Evolutionary conservation across 2,113 vertebrate species (phyloP), one percentile per base, ranked within the genome.

Genomic region (Xyliphius kryptos): DNA sequence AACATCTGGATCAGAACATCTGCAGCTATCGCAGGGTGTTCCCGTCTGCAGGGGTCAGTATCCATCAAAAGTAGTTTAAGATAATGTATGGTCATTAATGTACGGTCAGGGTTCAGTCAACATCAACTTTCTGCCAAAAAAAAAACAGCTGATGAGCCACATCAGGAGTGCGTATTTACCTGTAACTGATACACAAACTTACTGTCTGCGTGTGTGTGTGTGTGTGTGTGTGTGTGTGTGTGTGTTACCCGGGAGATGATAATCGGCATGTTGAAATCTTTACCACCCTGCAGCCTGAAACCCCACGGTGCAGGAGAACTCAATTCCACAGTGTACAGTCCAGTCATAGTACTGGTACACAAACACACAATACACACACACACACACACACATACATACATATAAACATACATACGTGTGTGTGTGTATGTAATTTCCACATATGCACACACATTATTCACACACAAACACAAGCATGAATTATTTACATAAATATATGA

Each of bases 251-350:
- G 47, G 32, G 55, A 67, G 37, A 58, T 59, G 38, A 54, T 21
- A 26, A 62, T 56, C 4, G 66, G 63, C 6, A 41, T 89, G 82
- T 91, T 97, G 87, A 98, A 98, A 84, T 98, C 95, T 79, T 98
- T 97, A 65, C 95, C 95, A 32, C 95, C 95, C 78, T 97, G 94
- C 75, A 98, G 92, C 57, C 94, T 89, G 85, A 98, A 98, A 61
- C 95, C 95, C 95, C 95, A 98, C 20, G 95, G 95, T 79, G 93
- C 91, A 0, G 94, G 92, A 80, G 92, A 91, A 8, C 73, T 78
- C 78, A 98, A 81, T 38, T 89, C 89, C 74, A 91, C 89, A 1
- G 69, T 94, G 88, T 96, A 97, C 86, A 90, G 93, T 82, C 87
- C 90, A 87, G 88, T 95, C 94, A 97, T 98, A 76, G 56, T 76